A percentile compares a stretch with the other conserved stretches of the same genome.
Evolutionary conservation across 2,797 vertebrate genomes (phyloP).

Genomic region (Petrocephalus sullivani): DNA sequence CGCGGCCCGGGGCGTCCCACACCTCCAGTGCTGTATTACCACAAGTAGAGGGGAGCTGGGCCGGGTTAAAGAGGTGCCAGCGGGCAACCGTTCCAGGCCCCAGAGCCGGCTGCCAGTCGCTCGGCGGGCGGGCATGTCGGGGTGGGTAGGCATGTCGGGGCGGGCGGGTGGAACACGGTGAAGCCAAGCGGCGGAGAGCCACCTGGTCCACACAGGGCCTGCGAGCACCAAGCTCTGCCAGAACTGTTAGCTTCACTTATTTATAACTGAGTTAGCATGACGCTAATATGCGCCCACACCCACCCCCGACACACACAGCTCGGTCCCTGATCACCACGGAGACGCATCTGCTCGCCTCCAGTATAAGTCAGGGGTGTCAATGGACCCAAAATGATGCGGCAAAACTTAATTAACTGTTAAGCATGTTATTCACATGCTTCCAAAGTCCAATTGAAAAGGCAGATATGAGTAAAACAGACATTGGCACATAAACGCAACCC

Average conservation of each 20-base stretch:
- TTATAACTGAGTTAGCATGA: neutral
- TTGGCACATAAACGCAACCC: neutral
- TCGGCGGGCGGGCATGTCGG: neutral
- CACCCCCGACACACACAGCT: neutral
- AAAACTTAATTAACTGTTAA: neutral
- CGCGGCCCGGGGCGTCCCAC: neutral
- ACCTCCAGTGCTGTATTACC: neutral
- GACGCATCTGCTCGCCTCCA: neutral
- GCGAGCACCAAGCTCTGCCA: neutral
- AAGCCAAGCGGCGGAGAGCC: neutral
- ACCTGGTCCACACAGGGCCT: neutral
- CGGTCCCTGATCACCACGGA: neutral
- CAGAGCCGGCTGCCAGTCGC: neutral
- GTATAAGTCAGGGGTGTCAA: neutral
- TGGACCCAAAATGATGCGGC: neutral
- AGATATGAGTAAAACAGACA: neutral
- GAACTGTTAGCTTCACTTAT: neutral
- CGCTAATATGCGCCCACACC: neutral
- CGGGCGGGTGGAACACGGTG: too few species aligned
- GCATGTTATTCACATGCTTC: neutral
- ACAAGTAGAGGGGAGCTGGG: neutral
- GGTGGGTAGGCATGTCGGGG: neutral
- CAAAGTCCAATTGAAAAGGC: neutral
- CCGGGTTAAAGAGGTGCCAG: neutral
- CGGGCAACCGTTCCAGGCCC: neutral